phyloP scores from a whole-genome alignment of 2,797 vertebrate genomes.

The Urophycis tenuis region DNA sequence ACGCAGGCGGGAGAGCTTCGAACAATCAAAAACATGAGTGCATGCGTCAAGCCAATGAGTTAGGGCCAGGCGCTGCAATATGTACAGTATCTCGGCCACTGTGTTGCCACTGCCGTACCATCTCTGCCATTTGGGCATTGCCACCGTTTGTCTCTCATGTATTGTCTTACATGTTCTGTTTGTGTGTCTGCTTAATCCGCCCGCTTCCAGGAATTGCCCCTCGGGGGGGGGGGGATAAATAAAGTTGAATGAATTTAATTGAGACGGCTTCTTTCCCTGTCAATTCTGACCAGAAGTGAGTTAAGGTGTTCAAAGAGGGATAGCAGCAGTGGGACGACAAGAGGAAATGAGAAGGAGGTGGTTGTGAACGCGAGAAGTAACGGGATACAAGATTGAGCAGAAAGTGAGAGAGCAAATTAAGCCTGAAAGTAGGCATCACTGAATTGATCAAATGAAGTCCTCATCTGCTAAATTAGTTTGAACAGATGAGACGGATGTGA shows the following conservation, averaged over 20 bases:
- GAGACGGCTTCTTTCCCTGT: background rate
- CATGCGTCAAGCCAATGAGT: background rate
- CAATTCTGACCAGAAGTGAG: background rate
- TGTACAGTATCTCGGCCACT: background rate
- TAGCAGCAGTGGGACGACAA: slow-evolving; percentile 4
- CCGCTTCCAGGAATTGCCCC: no score
- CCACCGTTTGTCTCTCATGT: no score
- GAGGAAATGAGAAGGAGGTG: slow-evolving; percentile 38
- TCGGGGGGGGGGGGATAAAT: no score
- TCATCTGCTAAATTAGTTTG: no score
- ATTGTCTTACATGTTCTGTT: no score
- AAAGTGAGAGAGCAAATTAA: background rate
- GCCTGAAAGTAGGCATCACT: background rate
- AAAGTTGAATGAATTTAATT: background rate
- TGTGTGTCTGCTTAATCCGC: no score
- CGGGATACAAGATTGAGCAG: no score
- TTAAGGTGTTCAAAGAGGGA: slow-evolving; percentile 15
- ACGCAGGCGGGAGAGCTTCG: background rate
- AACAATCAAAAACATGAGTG: background rate
- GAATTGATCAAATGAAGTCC: background rate
- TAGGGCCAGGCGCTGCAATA: background rate
- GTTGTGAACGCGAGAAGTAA: slow-evolving; percentile 25
- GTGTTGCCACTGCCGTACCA: no score
- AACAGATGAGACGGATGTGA: no score
- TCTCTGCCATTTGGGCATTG: no score